phyloP scores from a whole-genome alignment of 2,888 invertebrate species.

The Nipponacmea schrenckii region DNA sequence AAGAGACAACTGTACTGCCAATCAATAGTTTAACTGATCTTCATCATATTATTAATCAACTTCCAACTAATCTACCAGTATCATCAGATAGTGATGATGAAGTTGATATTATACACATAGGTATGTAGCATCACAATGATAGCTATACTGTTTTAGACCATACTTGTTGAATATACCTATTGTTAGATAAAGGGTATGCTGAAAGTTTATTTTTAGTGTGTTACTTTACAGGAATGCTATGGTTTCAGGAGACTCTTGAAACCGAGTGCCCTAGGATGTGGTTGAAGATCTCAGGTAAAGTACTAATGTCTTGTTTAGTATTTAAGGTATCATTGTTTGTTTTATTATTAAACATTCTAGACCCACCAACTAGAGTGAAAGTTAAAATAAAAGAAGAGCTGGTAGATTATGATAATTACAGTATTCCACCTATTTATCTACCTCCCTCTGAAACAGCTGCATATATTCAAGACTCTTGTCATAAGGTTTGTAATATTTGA shows the following conservation, averaged over 20 bases:
- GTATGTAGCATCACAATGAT: constrained; percentile 30
- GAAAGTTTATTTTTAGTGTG: too few species aligned
- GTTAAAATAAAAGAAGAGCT: constrained; percentile 30
- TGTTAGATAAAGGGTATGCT: too few species aligned
- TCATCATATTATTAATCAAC: background rate
- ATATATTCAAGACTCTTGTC: constrained; percentile 46
- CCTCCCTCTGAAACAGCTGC: constrained; percentile 37
- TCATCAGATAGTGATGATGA: constrained; percentile 36
- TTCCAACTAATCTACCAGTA: constrained; percentile 5
- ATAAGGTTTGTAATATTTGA: constrained; percentile 36
- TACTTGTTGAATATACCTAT: too few species aligned
- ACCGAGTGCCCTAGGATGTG: too few species aligned
- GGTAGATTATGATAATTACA: constrained; percentile 1
- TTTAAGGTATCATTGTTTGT: too few species aligned
- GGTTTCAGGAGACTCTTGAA: too few species aligned
- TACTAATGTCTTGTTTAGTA: too few species aligned
- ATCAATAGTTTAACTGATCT: background rate
- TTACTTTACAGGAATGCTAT: too few species aligned
- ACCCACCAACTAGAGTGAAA: constrained; percentile 21
- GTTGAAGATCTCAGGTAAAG: too few species aligned
- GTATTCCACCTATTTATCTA: constrained; percentile 24
- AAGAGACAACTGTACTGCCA: background rate
- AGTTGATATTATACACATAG: constrained; percentile 39
- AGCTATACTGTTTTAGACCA: too few species aligned
- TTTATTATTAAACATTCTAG: too few species aligned